Evolutionary conservation across 1,140 invertebrate species (phyloP).

Genomic region (Yoshiicerus persimilis): DNA sequence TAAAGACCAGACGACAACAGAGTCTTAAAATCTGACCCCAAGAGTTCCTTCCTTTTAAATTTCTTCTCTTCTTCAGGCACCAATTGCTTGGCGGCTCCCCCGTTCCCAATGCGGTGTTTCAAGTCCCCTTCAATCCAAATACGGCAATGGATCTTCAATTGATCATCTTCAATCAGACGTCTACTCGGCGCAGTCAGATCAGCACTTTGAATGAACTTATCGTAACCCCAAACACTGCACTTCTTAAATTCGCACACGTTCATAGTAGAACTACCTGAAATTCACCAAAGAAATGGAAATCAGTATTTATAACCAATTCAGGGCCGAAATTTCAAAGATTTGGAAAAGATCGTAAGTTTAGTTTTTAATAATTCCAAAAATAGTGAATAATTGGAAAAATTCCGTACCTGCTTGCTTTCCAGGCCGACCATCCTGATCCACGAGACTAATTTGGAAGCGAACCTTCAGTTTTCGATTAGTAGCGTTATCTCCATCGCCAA

Average conservation of each 20-base stretch:
- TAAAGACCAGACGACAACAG: constrained; percentile 14
- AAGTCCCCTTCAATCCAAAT: constrained; percentile 48
- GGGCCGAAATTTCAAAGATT: neutral
- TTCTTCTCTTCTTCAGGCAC: constrained; percentile 33
- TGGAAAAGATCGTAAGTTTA: neutral
- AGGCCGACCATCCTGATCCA: constrained; percentile 45
- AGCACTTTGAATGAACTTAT: constrained; percentile 42
- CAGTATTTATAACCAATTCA: neutral
- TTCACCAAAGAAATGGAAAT: neutral
- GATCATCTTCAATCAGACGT: constrained; percentile 45
- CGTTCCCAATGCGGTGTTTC: constrained; percentile 30
- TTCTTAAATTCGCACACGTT: constrained; percentile 49
- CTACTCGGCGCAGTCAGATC: constrained; percentile 34
- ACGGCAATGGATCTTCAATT: constrained; percentile 45
- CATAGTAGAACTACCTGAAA: constrained; percentile 47
- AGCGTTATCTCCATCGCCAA: constrained; percentile 43
- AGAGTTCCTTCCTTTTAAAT: constrained; percentile 8
- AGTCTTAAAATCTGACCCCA: constrained; percentile 34
- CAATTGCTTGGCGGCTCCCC: constrained; percentile 26
- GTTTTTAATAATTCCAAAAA: too few species aligned
- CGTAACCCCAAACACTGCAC: constrained; percentile 48
- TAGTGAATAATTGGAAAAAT: too few species aligned
- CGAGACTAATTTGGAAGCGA: constrained; percentile 46
- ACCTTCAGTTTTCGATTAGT: constrained; percentile 43
- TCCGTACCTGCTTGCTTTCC: constrained; percentile 46